Base-by-base conservation (phyloP, 2,888 invertebrate genomes). In the Brachynemurus nebulosus region DNA sequence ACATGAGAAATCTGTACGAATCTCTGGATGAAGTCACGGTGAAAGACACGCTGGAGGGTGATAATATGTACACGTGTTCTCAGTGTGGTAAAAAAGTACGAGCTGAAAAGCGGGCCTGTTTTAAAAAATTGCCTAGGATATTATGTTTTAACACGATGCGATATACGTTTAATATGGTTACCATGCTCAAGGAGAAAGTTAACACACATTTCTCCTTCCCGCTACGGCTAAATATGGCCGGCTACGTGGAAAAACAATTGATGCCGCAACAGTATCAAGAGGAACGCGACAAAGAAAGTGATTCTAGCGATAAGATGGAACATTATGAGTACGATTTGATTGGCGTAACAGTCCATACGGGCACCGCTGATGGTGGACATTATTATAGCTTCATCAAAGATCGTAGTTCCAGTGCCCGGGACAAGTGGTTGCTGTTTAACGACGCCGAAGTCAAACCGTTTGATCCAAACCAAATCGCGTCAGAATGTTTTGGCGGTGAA, bases 151-250 rank as follows among this genome's bases (percentile, higher is more conserved):
- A 95, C 64, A 95, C 93, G 0, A 92, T 95, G 93, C 75, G 95
- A 20, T 95, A 95, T 58, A 91, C 92, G 0, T 95, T 95, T 67
- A 95, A 95, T 64, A 93, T 95, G 92, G 74, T 92, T 23, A 95
- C 95, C 0, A 93, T 95, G 93, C 71, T 90, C 47, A 93, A 93
- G 59, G 95, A 95, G 62, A 95, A 95, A 61, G 93, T 95, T 2
- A 95, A 95, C 66, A 95, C 95, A 0, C 92, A 93, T 59, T 95
- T 95, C 63, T 93, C 92, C 11, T 95, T 95, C 64, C 95, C 95
- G 0, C 74, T 93, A 67, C 71, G 86, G 40, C 69, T 95, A 9
- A 92, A 92, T 61, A 95, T 95, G 93, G 85, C 86, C 0, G 86
- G 86, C 33, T 95, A 95, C 59, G 88, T 93, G 47, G 95, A 95